Evolutionary conservation across 2,113 vertebrate species (phyloP), one percentile per base, ranked within the genome.

Genomic region (Lophura nycthemera): DNA sequence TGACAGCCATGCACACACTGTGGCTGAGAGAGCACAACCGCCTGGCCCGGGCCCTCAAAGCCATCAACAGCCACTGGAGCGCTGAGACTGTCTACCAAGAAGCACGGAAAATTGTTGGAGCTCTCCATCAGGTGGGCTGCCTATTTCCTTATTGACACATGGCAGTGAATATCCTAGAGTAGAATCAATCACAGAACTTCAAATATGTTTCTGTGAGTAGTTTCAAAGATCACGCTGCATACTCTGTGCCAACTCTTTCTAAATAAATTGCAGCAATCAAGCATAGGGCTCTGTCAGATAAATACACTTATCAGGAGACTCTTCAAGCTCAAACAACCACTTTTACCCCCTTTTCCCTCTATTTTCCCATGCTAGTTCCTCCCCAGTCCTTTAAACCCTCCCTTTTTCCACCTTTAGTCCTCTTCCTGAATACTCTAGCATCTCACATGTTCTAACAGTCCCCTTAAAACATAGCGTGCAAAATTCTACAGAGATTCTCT

Each of bases 21-120:
- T 99, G 99, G 99, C 93, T 99, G 52, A 96, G 99, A 27, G 98
- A 99, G 89, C 99, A 99, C 97, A 99, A 99, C 91, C 98, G 98
- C 22, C 91, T 99, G 73, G 99, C 98, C 11, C 84, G 91, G 3
- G 76, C 81, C 16, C 94, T 99, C 81, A 97, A 93, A 60, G 75
- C 21, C n/a, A 96, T 98, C 38, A 99, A 99, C 0, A 0, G 59
- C 18, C 99, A 99, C 96, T 99, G 99, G 99, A 98, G 93, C 6
- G 89, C 98, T 0, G 97, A 98, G 89, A 97, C 90, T 0, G 42
- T 97, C 30, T 99, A 99, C 96, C 98, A 99, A 91, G 99, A 99
- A 97, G 91, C 98, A 2, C 98, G 99, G 59, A 99, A 99, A 95
- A 98, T 99, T 15, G 93, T 99, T 0, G 99, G 98, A 14, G 99